These are phyloP conservation scores for Phoronis australis DNA, from an alignment of 2,888 invertebrate species.

Conservation along the genomic window DNA sequence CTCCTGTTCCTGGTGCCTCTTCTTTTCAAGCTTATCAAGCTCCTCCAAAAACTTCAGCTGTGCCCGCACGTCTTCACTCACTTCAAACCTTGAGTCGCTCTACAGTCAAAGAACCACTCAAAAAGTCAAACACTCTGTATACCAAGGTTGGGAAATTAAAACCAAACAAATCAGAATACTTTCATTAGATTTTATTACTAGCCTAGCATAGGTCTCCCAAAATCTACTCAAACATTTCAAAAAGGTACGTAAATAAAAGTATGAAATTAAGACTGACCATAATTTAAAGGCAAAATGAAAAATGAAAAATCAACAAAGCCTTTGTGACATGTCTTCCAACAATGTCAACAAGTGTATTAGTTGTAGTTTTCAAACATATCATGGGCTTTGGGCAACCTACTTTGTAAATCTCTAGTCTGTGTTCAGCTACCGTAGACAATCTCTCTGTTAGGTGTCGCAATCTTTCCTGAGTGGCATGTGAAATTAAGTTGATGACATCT, in stretches of 20 bases:
- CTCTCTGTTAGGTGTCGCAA: slow-evolving; percentile 86
- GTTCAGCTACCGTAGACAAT: slow-evolving; percentile 86
- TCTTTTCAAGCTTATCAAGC: slow-evolving; percentile 86
- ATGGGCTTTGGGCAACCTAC: slow-evolving; percentile 57
- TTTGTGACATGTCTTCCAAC: background rate
- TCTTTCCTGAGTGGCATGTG: slow-evolving; percentile 90
- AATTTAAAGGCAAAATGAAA: no score
- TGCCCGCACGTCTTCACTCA: slow-evolving; percentile 80
- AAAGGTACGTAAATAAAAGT: no score
- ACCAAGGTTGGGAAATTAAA: no score
- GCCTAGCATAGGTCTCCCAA: no score
- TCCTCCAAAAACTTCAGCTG: slow-evolving; percentile 97
- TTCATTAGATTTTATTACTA: no score
- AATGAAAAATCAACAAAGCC: background rate
- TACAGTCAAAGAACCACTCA: slow-evolving; percentile 43
- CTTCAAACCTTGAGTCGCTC: slow-evolving; percentile 82
- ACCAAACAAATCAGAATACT: no score
- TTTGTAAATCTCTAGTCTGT: slow-evolving; percentile 87
- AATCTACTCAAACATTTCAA: no score
- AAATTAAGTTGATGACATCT: slow-evolving; percentile 84
- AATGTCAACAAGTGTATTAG: no score
- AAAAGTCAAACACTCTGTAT: no score
- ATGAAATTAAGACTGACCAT: no score
- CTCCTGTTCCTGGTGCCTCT: slow-evolving; percentile 90
- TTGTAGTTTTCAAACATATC: no score